These are phyloP conservation scores for Sminthurides bifidus DNA, from an alignment of 1,140 invertebrate genomes.

Conservation along the genomic window DNA sequence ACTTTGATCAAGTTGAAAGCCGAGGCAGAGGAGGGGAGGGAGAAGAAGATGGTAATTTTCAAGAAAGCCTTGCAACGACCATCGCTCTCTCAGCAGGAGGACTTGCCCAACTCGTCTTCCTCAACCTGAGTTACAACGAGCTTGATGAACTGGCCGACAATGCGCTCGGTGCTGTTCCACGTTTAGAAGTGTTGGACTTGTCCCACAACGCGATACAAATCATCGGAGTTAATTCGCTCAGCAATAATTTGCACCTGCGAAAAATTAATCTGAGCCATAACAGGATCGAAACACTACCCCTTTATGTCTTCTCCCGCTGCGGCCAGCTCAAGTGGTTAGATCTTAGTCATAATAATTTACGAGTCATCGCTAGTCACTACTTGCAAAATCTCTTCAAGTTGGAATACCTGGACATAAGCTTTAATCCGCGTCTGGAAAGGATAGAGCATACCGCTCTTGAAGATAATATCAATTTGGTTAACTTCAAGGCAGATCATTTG, in stretches of 20 bases:
- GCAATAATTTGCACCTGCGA: neutral
- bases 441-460: neutral
- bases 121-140: neutral
- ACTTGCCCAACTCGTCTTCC: neutral
- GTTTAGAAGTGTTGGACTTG: neutral
- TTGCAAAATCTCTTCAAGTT: slow-evolving; percentile 4
- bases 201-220: neutral
- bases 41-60: too few species aligned
- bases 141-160: too few species aligned
- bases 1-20: too few species aligned
- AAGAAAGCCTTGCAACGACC: too few species aligned
- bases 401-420: neutral
- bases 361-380: neutral
- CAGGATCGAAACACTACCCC: neutral
- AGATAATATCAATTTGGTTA: slow-evolving; percentile 3
- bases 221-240: neutral
- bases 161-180: neutral
- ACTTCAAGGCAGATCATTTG: neutral
- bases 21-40: too few species aligned
- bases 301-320: neutral
- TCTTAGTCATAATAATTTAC: neutral
- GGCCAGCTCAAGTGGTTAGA: neutral
- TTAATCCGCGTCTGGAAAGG: neutral
- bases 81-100: too few species aligned
- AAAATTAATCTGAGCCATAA: neutral